These are phyloP conservation scores for Aplodontia rufa DNA, from an alignment of 2,113 vertebrate species.

Conservation along the genomic window DNA sequence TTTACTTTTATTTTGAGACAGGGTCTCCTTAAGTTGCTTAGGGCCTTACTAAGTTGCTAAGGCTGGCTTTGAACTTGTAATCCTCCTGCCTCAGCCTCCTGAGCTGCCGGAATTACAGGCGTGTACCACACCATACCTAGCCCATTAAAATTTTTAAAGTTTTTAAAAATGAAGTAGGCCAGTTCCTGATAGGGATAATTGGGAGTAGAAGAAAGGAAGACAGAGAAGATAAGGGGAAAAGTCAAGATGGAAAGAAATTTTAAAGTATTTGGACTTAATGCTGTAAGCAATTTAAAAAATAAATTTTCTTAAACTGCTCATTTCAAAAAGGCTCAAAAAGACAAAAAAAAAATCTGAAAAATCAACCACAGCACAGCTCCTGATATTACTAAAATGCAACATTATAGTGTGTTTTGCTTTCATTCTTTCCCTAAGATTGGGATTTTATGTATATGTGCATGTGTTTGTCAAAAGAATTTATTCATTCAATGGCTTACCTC, in stretches of 20 bases:
- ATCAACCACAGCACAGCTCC: not conserved
- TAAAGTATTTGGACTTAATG: not conserved
- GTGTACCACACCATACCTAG: no score
- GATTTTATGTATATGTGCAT: not conserved
- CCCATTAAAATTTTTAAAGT: constrained; percentile 9
- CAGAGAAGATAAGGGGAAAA: constrained; percentile 1
- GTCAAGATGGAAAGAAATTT: constrained; percentile 5
- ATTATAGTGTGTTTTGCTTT: not conserved
- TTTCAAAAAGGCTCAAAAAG: constrained; percentile 28
- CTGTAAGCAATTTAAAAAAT: not conserved
- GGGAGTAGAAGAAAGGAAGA: not conserved
- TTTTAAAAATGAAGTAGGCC: not conserved
- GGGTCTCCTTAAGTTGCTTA: no score
- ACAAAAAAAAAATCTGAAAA: constrained; percentile 8
- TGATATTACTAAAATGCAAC: not conserved
- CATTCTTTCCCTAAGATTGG: not conserved
- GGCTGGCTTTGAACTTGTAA: no score
- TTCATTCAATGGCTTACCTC: no score
- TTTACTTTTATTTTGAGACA: no score
- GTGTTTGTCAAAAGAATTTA: not conserved
- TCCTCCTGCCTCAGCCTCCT: no score
- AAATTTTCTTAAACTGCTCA: not conserved
- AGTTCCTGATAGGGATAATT: not conserved
- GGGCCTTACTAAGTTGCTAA: no score
- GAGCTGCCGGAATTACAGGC: no score